These are phyloP conservation scores for Peromyscus polionotus DNA, from an alignment of 2,113 vertebrate genomes.

Conservation along the genomic window DNA sequence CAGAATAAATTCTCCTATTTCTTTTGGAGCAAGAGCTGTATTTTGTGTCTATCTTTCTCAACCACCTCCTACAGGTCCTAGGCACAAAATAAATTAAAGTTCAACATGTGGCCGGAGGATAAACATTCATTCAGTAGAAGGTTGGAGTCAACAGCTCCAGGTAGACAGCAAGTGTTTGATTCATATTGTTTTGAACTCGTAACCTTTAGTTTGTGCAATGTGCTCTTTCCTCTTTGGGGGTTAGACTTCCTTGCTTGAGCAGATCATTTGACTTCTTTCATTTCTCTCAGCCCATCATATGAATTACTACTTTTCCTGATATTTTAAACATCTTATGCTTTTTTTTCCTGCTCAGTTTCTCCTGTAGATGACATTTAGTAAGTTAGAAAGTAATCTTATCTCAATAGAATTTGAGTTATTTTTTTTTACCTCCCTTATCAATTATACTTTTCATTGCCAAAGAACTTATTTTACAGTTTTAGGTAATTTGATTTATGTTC, in stretches of 20 bases:
- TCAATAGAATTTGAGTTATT: not conserved
- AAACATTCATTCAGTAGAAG: not conserved
- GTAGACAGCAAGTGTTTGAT: not conserved
- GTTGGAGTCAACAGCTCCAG: not conserved
- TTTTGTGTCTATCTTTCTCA: not conserved
- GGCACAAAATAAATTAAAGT: not conserved
- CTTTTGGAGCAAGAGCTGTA: not conserved
- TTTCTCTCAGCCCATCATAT: not conserved
- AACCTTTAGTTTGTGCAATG: not conserved
- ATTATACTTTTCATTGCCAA: not conserved
- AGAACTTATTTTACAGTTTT: constrained; percentile 25
- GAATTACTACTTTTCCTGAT: not conserved
- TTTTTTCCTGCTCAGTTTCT: not conserved
- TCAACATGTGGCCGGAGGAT: not conserved
- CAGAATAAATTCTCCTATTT: not conserved
- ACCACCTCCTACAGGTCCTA: not conserved
- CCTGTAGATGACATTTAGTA: not conserved
- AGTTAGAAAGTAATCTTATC: not conserved
- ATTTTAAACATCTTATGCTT: not conserved
- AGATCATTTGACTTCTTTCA: not conserved
- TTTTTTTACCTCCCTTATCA: not conserved
- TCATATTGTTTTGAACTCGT: not conserved
- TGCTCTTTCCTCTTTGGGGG: not conserved
- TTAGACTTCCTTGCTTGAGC: not conserved
- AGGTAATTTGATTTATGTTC: constrained; percentile 13